These are phyloP conservation scores for Haliclona indistincta DNA, from an alignment of 37 sponge, comb jelly and placozoan species.

Conservation along the genomic window DNA sequence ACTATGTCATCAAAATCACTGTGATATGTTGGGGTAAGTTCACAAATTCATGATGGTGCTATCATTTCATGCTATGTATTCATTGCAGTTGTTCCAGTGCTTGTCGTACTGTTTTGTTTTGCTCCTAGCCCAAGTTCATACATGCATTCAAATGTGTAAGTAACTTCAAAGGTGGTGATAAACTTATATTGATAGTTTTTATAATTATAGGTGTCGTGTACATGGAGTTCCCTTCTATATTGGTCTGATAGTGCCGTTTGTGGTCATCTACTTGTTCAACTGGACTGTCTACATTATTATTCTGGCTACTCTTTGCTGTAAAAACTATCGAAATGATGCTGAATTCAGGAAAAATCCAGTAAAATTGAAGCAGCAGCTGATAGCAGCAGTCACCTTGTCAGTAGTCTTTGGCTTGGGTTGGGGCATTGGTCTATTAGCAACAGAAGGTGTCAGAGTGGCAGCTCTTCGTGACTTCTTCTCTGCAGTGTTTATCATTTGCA, in stretches of 20 bases:
- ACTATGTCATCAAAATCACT: conserved; percentile 21
- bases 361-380: conserved; percentile 11
- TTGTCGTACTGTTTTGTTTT: conserved; percentile 2
- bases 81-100: conserved; percentile 5
- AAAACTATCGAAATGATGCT: background rate
- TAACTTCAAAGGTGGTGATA: too few relatives aligned
- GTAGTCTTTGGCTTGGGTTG: conserved; percentile 38
- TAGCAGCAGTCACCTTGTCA: conserved; percentile 10
- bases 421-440: conserved; percentile 30
- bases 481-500: conserved; percentile 31
- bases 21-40: conserved; percentile 45
- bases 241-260: background rate
- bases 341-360: background rate
- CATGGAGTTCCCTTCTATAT: background rate
- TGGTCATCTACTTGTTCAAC: conserved; percentile 2
- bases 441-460: background rate
- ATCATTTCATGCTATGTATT: too few relatives aligned
- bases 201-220: conserved; percentile 5
- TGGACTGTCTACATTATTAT: background rate
- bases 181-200: too few relatives aligned
- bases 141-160: background rate
- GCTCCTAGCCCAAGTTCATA: background rate
- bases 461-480: background rate
- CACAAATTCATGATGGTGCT: background rate
- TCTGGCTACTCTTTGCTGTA: background rate